Percentiles rank a stretch among this genome's conserved stretches.
These are phyloP conservation scores for Protosalanx chinensis DNA, from an alignment of 2,797 vertebrate genomes.

Conservation along the genomic window DNA sequence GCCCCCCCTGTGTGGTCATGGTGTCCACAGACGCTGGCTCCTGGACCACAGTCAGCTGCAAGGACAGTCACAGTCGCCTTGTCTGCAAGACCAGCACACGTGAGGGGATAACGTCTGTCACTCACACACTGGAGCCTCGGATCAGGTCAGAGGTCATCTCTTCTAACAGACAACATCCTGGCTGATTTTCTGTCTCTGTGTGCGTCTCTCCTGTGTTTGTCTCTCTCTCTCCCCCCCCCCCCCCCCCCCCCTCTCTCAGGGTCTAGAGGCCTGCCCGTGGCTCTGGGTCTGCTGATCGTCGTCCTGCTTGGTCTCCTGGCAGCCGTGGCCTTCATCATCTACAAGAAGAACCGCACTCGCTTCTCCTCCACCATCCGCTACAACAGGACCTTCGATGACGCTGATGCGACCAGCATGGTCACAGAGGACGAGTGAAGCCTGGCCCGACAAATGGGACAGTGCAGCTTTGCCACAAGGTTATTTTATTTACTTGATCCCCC, in stretches of 20 bases:
- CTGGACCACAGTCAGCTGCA: slow-evolving; percentile 81
- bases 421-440: slow-evolving; percentile 57
- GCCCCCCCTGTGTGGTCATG: slow-evolving; percentile 77
- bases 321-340: slow-evolving; percentile 54
- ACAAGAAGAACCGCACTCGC: slow-evolving; percentile 62
- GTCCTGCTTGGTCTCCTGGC: slow-evolving; percentile 51
- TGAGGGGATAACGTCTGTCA: slow-evolving; percentile 44
- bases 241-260: slow-evolving; percentile 44
- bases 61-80: slow-evolving; percentile 73
- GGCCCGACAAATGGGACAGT: slow-evolving; percentile 27
- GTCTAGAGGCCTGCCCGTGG: slow-evolving; percentile 57
- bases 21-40: slow-evolving; percentile 67
- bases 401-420: slow-evolving; percentile 70
- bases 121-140: not conserved
- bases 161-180: too few species aligned
- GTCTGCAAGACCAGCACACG: slow-evolving; percentile 84
- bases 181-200: too few species aligned
- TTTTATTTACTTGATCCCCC: slow-evolving; percentile 38
- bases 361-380: slow-evolving; percentile 70
- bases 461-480: slow-evolving; percentile 8
- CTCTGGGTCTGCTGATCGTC: slow-evolving; percentile 64
- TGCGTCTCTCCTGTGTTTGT: too few species aligned
- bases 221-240: not conserved
- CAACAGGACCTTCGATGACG: slow-evolving; percentile 68
- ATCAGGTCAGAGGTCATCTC: too few species aligned